Base-by-base conservation (phyloP, 2,888 invertebrate genomes). In the Cephus pygmeus region DNA sequence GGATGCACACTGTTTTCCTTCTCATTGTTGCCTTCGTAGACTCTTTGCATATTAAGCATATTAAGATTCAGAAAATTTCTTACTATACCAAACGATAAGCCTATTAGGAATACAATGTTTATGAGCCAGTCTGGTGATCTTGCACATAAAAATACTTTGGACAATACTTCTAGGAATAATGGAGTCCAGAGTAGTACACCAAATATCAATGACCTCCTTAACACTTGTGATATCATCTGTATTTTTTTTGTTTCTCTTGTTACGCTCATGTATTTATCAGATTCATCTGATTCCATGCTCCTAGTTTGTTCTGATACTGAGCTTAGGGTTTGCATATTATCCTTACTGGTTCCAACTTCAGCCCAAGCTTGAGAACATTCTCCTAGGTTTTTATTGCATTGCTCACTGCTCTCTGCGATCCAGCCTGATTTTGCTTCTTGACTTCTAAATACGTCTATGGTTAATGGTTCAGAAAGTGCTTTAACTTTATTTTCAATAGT, bases 171-270 rank as follows among this genome's bases (percentile, higher is more conserved):
- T 3, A 88, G 36, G 36, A 90, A 83, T n/a, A 86, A 81, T 30
- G 90, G 90, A 34, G 87, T 87, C 90, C 90, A 90, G 69, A 88
- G 73, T 15, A 88, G 11, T 69, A 85, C 77, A 12, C 85, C 85
- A 0, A 84, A 73, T 23, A 88, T 73, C 36, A 89, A 81, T 11
- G 84, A 87, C 33, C 80, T 83, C 73, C 79, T 84, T 36, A 87
- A 81, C 4, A 79, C 79, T 31, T 81, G 30, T n/a, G 83, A 80
- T 9, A 84, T 36, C 69, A 83, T 82, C 73, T 80, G 76, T 34
- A 80, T 80, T 9, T 80, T 81, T 75, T 75, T 69, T n/a, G 79
- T 79, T 76, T 84, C 77, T 35, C 79, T 35, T 15, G 79, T 73
- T 6, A 81, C 79, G 31, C 75, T 80, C n/a, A 15, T 33, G 33